Evolutionary conservation across 2,888 invertebrate species (phyloP), one percentile per base, ranked within the genome.

Genomic region (Nemoura dubitans): DNA sequence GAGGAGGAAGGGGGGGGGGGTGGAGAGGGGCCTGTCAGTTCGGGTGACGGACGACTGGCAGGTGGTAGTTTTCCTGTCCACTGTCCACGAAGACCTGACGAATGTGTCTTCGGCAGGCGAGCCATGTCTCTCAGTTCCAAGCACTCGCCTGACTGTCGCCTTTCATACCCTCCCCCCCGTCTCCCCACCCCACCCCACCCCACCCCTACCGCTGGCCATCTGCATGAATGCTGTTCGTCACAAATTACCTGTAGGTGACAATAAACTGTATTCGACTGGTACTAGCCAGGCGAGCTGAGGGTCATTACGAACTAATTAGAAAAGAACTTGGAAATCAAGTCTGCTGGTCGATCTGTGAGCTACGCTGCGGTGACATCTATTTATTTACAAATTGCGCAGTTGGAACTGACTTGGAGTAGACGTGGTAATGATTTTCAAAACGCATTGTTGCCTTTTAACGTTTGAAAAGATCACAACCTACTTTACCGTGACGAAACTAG

Each of bases 41-140:
- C 85, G 80, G 43, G 85, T 87, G 87, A 87, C 87, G 87, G 78
- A 87, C 87, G 87, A 83, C 87, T 87, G 87, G 87, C 87, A 87
- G 87, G 87, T 87, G 59, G 59, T 59, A 59, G 59, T 59, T 59
- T 59, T 59, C 85, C 82, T 82, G 85, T 86, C 87, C 83, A 30
- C 59, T 87, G 87, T 87, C 87, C 86, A 81, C 83, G 76, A 59
- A 6, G 27, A 28, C 26, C 83, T 87, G 87, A 87, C 87, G 87
- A 86, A 87, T 87, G 87, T 76, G 87, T 83, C 87, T 76, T 82
- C 85, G 87, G 82, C 87, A 87, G 85, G 87, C 85, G 28, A 87
- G 81, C 85, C 59, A 59, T 59, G 59, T 59, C 59, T 59, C 59
- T 21, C 59, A 3, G 36, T 36, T 36, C 36, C 10, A 36, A 21